These are phyloP conservation scores for Oligia latruncula DNA, from an alignment of 2,888 invertebrate genomes.

Conservation along the genomic window DNA sequence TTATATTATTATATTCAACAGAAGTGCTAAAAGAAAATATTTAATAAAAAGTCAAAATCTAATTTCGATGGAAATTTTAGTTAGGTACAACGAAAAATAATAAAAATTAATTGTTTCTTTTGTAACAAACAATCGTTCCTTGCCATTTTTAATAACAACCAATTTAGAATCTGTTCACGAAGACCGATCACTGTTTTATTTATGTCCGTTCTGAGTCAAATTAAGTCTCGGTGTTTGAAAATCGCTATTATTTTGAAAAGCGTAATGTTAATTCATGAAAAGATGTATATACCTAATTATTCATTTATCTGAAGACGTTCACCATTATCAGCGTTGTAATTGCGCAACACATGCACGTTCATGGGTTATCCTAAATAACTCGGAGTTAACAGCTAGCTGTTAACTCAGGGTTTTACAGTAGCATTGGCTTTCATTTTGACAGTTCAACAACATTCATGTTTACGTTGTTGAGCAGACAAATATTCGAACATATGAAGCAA, in stretches of 20 bases:
- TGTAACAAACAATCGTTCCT: not conserved
- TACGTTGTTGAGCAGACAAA: no score
- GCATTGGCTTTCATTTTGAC: no score
- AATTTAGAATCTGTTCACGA: not conserved
- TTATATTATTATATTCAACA: not conserved
- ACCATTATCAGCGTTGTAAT: not conserved
- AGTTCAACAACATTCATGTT: no score
- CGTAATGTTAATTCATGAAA: not conserved
- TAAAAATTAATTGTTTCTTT: not conserved
- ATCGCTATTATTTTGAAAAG: not conserved
- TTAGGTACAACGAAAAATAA: not conserved
- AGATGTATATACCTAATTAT: not conserved
- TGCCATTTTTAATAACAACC: not conserved
- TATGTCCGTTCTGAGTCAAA: not conserved
- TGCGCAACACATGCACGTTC: no score
- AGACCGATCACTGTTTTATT: not conserved
- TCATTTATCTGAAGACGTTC: not conserved
- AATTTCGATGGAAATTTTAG: not conserved
- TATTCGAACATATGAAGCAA: no score
- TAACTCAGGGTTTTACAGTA: no score
- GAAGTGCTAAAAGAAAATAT: not conserved
- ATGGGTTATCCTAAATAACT: no score
- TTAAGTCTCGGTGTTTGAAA: conserved; percentile 22
- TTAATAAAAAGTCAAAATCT: not conserved
- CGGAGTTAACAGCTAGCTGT: no score